Percentiles rank a stretch among this genome's conserved stretches.
Evolutionary conservation across 2,113 vertebrate species (phyloP).

Genomic region (Dasyprocta punctata): DNA sequence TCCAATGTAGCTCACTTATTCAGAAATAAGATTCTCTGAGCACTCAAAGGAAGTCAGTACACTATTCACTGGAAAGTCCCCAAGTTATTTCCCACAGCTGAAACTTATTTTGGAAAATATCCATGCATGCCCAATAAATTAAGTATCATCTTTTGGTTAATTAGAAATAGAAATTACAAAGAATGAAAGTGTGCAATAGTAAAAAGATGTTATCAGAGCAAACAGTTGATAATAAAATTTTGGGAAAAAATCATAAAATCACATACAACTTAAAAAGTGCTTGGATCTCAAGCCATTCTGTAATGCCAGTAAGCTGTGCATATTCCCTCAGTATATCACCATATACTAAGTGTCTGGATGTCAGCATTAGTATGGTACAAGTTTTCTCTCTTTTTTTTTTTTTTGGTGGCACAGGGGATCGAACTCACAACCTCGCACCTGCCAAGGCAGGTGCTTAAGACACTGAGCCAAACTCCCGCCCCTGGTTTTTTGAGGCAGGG

Average conservation of each 20-base stretch:
- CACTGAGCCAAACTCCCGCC: too few species aligned
- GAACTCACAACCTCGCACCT: too few species aligned
- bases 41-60: background rate
- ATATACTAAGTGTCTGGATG: background rate
- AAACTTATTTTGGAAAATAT: slow-evolving; percentile 14
- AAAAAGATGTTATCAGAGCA: slow-evolving; percentile 22
- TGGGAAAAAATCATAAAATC: background rate
- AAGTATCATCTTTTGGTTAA: slow-evolving; percentile 34
- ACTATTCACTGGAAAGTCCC: slow-evolving; percentile 11
- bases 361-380: background rate
- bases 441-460: too few species aligned
- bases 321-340: background rate
- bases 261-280: background rate
- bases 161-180: slow-evolving; percentile 52
- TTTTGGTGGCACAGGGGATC: too few species aligned
- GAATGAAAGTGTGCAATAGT: background rate
- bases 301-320: background rate
- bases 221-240: background rate
- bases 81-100: background rate
- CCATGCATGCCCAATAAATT: slow-evolving; percentile 25
- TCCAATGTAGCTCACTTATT: slow-evolving; percentile 26
- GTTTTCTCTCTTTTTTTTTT: too few species aligned
- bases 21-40: background rate
- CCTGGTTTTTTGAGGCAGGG: too few species aligned
- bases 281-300: background rate